Base-by-base conservation (phyloP, 2,888 invertebrate genomes). In the Ichneumoninae sp. region DNA sequence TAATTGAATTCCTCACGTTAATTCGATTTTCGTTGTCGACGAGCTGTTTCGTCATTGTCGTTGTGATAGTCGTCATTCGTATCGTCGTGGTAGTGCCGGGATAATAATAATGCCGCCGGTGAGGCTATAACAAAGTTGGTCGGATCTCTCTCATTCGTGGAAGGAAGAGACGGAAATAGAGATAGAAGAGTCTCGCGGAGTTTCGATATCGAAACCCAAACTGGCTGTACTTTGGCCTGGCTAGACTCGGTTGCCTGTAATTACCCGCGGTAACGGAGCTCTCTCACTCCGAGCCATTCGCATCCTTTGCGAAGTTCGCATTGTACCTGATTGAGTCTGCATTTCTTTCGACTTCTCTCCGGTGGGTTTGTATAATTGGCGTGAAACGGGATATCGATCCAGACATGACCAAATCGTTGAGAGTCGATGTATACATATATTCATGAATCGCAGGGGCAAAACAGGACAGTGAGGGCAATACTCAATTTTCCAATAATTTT, bases 1-100 rank as follows among this genome's bases (percentile, higher is more conserved):
- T 88, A 88, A 89, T 89, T 88, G 86, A 89, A 89, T 88, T 88
- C 79, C 81, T 65, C 83, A 86, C 79, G 82, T 87, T 88, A 87
- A 87, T 89, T 83, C 83, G 81, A 83, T 87, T 87, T 86, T 73
- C 81, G 81, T 85, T 73, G 85, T 83, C 87, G 85, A 85, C 83
- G 84, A 30, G 63, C 79, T 84, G 87, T 84, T 79, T 81, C 76
- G 63, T 81, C 54, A 69, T 71, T 74, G 77, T 86, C 83, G 88
- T 83, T 71, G 65, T 66, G 85, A 82, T 85, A 73, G 70, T 84
- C 30, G 63, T 66, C 77, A 78, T 70, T 81, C 71, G 81, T 77
- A 66, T 69, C 74, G 52, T 75, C 60, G 81, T 71, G 71, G 80
- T 76, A 36, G 52, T 65, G 63, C 10, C 16, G 57, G 60, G 19